Evolutionary conservation across 1,140 invertebrate species (phyloP).

Genomic region (Amyelois transitella): DNA sequence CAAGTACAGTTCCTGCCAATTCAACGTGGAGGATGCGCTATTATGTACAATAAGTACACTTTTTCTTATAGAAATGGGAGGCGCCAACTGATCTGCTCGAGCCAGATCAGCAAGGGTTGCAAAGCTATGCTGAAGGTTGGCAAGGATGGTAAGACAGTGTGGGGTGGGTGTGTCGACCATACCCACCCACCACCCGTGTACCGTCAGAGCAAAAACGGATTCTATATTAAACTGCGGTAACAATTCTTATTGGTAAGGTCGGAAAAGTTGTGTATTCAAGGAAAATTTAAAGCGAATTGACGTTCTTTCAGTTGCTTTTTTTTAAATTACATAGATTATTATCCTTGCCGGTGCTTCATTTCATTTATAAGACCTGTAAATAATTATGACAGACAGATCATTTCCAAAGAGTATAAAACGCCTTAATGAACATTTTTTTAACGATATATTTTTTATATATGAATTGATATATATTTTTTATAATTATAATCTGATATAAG

Average conservation of each 20-base stretch:
- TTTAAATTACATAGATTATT: too few species aligned
- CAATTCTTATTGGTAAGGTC: not conserved
- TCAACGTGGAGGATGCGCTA: not conserved
- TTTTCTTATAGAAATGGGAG: constrained; percentile 12
- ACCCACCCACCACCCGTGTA: constrained; percentile 21
- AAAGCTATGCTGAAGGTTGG: constrained; percentile 17
- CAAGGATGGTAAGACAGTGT: constrained; percentile 8
- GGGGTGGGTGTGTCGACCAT: constrained; percentile 11
- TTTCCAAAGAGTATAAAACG: too few species aligned
- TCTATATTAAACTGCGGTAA: constrained; percentile 5
- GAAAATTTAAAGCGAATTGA: too few species aligned
- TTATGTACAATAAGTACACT: constrained; percentile 18
- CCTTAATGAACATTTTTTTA: too few species aligned
- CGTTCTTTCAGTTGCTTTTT: too few species aligned
- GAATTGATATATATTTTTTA: too few species aligned
- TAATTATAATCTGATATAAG: too few species aligned
- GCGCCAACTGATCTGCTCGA: constrained; percentile 18
- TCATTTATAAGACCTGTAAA: too few species aligned
- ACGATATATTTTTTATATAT: too few species aligned
- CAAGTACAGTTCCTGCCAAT: not conserved
- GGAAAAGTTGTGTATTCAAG: too few species aligned
- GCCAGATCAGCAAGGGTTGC: constrained; percentile 11
- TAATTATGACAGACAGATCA: too few species aligned
- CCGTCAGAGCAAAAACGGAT: constrained; percentile 10
- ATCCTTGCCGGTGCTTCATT: too few species aligned